phyloP scores from a whole-genome alignment of 2,113 vertebrate species.

The Etia nguti region DNA sequence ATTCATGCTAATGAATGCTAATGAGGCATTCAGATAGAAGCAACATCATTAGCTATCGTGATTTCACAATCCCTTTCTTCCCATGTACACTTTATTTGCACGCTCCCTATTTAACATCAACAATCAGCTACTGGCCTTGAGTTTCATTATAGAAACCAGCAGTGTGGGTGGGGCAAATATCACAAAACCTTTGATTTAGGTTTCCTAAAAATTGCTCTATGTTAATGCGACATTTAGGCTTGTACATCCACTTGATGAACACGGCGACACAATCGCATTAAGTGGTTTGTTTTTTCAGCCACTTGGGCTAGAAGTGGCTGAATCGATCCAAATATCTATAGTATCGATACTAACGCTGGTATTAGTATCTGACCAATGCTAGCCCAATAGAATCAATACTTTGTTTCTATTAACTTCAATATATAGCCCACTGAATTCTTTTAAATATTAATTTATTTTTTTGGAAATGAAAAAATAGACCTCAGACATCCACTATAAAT shows the following conservation, averaged over 20 bases:
- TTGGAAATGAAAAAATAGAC: not conserved
- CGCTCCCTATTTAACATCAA: not conserved
- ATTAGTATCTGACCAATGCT: not conserved
- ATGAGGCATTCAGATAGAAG: conserved; percentile 29
- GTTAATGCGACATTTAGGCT: conserved; percentile 1
- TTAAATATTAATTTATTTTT: not conserved
- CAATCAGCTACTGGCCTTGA: conserved; percentile 1
- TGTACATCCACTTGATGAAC: not conserved
- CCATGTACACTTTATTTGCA: not conserved
- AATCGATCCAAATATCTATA: not conserved
- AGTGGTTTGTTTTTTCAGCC: not conserved
- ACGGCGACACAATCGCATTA: not conserved
- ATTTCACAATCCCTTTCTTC: not conserved
- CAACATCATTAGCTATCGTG: conserved; percentile 11
- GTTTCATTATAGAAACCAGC: conserved; percentile 14
- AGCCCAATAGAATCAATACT: not conserved
- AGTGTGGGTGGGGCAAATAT: not conserved
- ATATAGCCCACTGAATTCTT: not conserved
- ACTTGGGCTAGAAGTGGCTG: not conserved
- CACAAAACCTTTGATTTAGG: not conserved
- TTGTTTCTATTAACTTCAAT: not conserved
- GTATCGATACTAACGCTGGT: not conserved
- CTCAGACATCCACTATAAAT: not conserved
- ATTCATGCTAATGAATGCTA: conserved; percentile 22
- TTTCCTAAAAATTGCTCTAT: conserved; percentile 17